Conservation (phyloP, 35 echinoderm and acorn worm species). For the Patiria miniata region DNA sequence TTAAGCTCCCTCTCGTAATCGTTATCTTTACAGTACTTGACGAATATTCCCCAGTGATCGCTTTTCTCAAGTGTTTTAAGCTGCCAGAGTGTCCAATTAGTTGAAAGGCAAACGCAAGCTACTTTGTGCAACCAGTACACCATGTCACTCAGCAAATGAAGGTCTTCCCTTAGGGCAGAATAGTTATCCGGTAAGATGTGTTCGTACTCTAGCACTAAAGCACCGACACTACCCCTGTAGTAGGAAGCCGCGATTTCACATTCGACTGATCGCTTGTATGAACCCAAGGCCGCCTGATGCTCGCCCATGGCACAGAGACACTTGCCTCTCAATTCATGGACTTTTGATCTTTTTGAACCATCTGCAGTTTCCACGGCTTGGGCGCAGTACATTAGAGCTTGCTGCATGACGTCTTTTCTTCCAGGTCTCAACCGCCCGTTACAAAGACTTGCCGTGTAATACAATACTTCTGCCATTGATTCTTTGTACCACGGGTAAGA, state of each 20-base stretch:
- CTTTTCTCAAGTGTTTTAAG: not conserved
- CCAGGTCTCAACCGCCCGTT: not conserved
- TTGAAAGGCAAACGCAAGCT: not conserved
- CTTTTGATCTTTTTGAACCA: not conserved
- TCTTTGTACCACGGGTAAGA: not conserved
- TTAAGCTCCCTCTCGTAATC: not conserved
- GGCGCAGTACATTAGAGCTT: not conserved
- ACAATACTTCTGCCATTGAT: not conserved
- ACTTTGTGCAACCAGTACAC: not conserved
- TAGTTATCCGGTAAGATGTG: not conserved
- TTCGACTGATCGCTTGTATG: not conserved
- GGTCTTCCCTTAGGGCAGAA: not conserved
- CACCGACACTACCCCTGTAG: no score
- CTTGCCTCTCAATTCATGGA: not conserved
- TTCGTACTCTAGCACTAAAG: not conserved
- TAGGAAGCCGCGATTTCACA: not conserved
- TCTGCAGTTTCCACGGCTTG: not conserved
- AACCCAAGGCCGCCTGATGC: not conserved
- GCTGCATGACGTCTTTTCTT: not conserved
- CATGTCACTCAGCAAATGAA: not conserved
- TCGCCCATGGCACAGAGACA: not conserved
- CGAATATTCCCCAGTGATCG: not conserved
- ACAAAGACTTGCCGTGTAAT: no score
- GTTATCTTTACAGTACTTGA: not conserved
- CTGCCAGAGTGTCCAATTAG: no score